Evolutionary conservation across 2,888 invertebrate genomes (phyloP).

Genomic region (Timema cristinae): DNA sequence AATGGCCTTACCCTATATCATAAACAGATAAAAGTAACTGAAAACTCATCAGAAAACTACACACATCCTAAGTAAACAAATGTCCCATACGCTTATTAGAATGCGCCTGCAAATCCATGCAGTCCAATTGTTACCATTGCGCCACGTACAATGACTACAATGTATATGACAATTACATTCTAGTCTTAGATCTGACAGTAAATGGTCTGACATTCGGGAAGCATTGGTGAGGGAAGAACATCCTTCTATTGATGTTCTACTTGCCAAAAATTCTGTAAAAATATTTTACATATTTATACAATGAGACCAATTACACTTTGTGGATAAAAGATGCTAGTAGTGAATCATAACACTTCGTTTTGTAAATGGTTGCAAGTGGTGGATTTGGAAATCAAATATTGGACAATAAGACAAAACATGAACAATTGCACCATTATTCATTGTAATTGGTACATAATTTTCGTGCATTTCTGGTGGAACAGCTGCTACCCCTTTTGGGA

Average conservation of each 20-base stretch:
- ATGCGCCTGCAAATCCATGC: not conserved
- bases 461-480: not conserved
- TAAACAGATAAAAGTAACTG: too few species aligned
- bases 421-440: too few species aligned
- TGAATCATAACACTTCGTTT: too few species aligned
- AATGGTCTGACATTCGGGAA: too few species aligned
- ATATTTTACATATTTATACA: constrained; percentile 31
- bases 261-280: constrained; percentile 35
- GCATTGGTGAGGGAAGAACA: constrained; percentile 23
- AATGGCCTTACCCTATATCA: constrained; percentile 33
- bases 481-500: not conserved
- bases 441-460: too few species aligned
- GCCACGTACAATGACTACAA: too few species aligned
- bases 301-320: not conserved
- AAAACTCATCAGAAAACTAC: constrained; percentile 28
- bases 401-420: too few species aligned
- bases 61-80: constrained; percentile 33
- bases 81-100: not conserved
- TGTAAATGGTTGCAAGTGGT: too few species aligned
- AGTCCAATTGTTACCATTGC: not conserved
- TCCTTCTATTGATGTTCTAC: constrained; percentile 36
- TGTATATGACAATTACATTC: too few species aligned
- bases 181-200: not conserved
- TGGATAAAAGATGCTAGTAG: constrained; percentile 26
- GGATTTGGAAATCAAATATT: too few species aligned